These are phyloP conservation scores for Gymnocypris eckloni DNA, from an alignment of 2,797 vertebrate genomes.

Conservation along the genomic window DNA sequence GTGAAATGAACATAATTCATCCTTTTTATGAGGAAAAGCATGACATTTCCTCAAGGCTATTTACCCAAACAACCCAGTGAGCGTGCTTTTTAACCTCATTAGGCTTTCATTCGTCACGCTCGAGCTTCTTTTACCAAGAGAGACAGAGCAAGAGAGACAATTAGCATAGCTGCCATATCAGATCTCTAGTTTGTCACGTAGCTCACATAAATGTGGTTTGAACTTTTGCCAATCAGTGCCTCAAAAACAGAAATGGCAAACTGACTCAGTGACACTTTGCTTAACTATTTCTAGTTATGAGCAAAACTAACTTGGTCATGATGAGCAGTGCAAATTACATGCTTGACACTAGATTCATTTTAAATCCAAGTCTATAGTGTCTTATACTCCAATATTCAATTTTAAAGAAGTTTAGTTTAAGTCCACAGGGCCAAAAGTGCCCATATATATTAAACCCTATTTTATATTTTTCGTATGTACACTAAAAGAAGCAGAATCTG, in stretches of 20 bases:
- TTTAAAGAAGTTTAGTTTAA: neutral
- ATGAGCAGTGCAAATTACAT: neutral
- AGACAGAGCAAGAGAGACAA: neutral
- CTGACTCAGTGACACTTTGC: neutral
- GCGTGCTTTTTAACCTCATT: conserved; percentile 6
- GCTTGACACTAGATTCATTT: neutral
- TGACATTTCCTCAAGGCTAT: neutral
- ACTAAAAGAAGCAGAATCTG: neutral
- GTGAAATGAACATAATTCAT: conserved; percentile 35
- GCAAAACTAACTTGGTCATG: neutral
- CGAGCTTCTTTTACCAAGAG: conserved; percentile 10
- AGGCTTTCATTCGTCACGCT: neutral
- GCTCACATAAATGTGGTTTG: conserved; percentile 11
- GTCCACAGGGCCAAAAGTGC: neutral
- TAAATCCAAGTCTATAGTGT: neutral
- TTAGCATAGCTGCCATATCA: neutral
- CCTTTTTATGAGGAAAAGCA: conserved; percentile 12
- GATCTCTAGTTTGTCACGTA: neutral
- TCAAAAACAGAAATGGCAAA: neutral
- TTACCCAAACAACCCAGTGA: conserved; percentile 14
- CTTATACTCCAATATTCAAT: neutral
- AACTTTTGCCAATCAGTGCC: neutral
- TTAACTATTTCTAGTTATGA: neutral
- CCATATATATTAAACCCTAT: neutral
- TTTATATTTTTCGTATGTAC: neutral